Evolutionary conservation across 2,888 invertebrate species (phyloP).

Genomic region (Laothoe populi): DNA sequence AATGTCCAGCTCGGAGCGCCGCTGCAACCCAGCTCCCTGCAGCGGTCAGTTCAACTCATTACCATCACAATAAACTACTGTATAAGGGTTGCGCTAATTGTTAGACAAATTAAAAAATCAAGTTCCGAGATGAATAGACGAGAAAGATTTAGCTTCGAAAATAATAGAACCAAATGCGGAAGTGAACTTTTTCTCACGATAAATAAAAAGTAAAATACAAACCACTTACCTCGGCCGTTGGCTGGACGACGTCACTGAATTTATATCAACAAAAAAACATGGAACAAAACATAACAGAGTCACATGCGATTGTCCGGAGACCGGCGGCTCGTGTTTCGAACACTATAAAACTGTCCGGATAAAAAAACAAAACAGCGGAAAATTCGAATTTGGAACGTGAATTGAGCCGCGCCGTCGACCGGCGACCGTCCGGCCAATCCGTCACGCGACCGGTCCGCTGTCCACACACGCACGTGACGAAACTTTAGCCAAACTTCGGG

Average conservation of each 20-base stretch:
- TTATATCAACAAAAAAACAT: constrained; percentile 61
- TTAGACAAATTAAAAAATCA: constrained; percentile 46
- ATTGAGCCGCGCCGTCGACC: constrained; percentile 34
- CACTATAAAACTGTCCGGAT: constrained; percentile 38
- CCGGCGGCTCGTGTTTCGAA: constrained; percentile 42
- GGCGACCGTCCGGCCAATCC: constrained; percentile 53
- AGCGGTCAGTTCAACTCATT: constrained; percentile 49
- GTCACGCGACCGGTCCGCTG: constrained; percentile 51
- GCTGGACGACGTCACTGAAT: constrained; percentile 49
- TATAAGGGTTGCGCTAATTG: constrained; percentile 60
- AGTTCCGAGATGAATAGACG: constrained; percentile 19
- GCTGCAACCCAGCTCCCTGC: constrained; percentile 69
- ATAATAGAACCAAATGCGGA: constrained; percentile 31
- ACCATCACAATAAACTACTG: constrained; percentile 65
- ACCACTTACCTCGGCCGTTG: constrained; percentile 27
- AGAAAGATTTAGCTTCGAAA: constrained; percentile 3
- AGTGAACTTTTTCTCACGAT: constrained; percentile 11
- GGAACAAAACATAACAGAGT: constrained; percentile 76
- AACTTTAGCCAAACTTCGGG: constrained; percentile 68
- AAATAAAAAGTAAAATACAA: constrained; percentile 29
- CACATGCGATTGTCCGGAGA: constrained; percentile 73
- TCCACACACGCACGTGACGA: constrained; percentile 77
- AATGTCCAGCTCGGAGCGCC: constrained; percentile 59
- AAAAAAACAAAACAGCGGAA: constrained; percentile 38
- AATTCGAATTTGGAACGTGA: constrained; percentile 44